Evolutionary conservation across 2,113 vertebrate genomes (phyloP), one percentile per base, ranked within the genome.

Genomic region (Erinaceus europaeus): DNA sequence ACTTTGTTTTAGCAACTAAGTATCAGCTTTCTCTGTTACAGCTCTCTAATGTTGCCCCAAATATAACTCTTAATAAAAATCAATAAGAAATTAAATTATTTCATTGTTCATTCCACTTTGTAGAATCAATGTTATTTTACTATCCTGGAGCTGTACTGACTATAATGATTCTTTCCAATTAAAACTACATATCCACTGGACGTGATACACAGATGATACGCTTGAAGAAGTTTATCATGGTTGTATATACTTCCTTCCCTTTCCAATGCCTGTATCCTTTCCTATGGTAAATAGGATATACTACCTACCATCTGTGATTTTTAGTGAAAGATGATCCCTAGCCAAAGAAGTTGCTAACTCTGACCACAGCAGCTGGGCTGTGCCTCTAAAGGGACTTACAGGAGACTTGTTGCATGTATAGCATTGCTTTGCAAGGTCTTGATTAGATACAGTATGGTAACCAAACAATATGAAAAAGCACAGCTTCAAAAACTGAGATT

Each of bases 381-480:
- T 92, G 91, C 97, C 97, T 97, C 97, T 94, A 95, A 92, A 96
- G 96, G 97, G 96, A 97, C 94, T 97, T 97, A 97, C 89, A 94
- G 96, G 93, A 85, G 93, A 95, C 95, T 94, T 78, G 59, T 62
- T 78, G 95, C 95, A 96, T 86, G 94, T 79, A 72, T 94, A 95
- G 90, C 95, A 97, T 96, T 90, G 96, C 94, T 97, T 53, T 86
- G 93, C 72, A 71, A 92, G 92, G 95, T 94, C 94, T 93, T 94
- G 91, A 95, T 97, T 96, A 95, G 95, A 92, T 77, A 96, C 95
- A 96, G 85, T 95, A 83, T 84, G 91, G 83, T 15, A 83, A 95
- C 94, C 85, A 81, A 94, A 94, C 94, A 90, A 95, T 92, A 67
- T 84, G 94, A 90, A 93, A 86, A 82, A 88, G 90, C 93, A 94